phyloP scores from a whole-genome alignment of 2,888 invertebrate species.

The Cheiracanthium punctorium region DNA sequence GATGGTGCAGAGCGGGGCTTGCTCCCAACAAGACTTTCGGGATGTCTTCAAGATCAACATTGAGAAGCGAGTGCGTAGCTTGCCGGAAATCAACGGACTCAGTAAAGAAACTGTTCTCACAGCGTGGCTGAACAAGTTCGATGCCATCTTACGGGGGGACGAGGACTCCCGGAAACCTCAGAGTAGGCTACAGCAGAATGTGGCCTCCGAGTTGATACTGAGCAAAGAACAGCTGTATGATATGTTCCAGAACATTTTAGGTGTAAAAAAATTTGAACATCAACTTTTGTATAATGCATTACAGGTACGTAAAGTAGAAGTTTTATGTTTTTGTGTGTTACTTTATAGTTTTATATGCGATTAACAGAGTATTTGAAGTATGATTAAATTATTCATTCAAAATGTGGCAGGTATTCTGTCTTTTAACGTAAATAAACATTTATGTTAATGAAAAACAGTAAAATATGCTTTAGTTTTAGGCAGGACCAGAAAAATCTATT shows the following conservation, averaged over 20 bases:
- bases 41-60: constrained; percentile 99
- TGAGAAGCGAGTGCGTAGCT: constrained; percentile 96
- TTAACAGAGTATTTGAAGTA: too few species aligned
- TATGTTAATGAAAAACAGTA: too few species aligned
- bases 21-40: constrained; percentile 98
- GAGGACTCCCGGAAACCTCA: constrained; percentile 77
- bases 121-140: constrained; percentile 99
- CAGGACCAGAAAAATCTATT: too few species aligned
- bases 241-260: constrained; percentile 99
- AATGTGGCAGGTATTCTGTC: too few species aligned
- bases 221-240: constrained; percentile 99
- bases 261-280: constrained; percentile 99
- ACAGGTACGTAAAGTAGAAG: constrained; percentile 81
- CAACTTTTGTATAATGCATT: constrained; percentile 98
- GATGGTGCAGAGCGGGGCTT: constrained; percentile 98
- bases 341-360: too few species aligned
- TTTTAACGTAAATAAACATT: too few species aligned
- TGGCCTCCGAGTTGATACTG: constrained; percentile 88
- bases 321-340: too few species aligned
- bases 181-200: constrained; percentile 74
- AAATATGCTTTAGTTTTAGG: too few species aligned
- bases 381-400: too few species aligned
- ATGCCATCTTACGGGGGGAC: constrained; percentile 89
- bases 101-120: constrained; percentile 99
- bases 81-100: constrained; percentile 99